Conservation (phyloP, 2,113 vertebrate genomes). For the Xerus inauris region DNA sequence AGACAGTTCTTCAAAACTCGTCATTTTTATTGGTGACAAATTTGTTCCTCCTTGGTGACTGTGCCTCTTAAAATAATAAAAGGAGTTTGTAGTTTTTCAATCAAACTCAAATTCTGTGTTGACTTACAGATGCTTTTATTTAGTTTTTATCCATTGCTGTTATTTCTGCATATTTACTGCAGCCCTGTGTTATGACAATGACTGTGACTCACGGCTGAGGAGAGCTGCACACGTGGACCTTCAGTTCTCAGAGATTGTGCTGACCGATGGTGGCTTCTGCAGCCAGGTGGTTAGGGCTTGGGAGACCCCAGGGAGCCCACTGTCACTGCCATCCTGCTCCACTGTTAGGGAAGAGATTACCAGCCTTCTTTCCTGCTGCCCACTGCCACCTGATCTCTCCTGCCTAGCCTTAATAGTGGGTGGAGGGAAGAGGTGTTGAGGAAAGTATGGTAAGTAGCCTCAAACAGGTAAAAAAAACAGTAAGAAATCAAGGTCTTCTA, state of each 20-base stretch:
- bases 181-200: background rate
- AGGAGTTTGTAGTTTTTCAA: background rate
- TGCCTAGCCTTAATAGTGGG: background rate
- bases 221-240: fast-evolving
- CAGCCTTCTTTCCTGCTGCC: background rate
- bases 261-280: background rate
- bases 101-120: background rate
- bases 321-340: too few species aligned
- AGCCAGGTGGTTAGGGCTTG: background rate
- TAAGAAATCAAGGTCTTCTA: background rate
- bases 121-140: background rate
- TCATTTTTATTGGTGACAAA: background rate
- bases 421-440: too few species aligned
- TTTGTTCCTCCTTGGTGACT: background rate
- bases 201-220: fast-evolving
- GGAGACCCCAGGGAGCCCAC: background rate
- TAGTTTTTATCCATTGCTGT: background rate
- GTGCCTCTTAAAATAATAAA: background rate
- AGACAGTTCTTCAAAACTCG: background rate
- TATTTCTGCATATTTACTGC: fast-evolving
- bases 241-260: background rate
- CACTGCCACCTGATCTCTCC: background rate
- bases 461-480: background rate
- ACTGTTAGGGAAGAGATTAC: background rate
- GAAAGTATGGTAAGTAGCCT: background rate